phyloP scores from a whole-genome alignment of 1,140 invertebrate species.

The Spodoptera frugiperda region DNA sequence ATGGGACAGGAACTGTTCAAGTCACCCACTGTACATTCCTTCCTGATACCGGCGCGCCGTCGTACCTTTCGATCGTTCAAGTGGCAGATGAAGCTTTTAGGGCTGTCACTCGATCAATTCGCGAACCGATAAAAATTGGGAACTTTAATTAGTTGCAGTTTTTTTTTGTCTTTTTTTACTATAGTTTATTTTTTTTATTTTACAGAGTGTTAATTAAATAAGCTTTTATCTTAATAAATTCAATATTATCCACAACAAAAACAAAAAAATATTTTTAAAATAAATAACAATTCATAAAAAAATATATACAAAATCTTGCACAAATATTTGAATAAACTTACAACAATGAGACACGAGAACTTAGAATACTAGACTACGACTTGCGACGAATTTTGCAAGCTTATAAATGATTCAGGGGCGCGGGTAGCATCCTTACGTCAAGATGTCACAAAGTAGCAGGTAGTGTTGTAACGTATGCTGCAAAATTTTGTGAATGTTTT shows the following conservation, averaged over 20 bases:
- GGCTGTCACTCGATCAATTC: slow-evolving; percentile 69
- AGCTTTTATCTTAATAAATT: too few relatives aligned
- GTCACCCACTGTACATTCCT: slow-evolving; percentile 85
- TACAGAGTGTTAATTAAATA: too few relatives aligned
- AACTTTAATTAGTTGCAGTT: slow-evolving; percentile 24
- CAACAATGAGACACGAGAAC: slow-evolving; percentile 24
- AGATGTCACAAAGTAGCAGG: slow-evolving; percentile 83
- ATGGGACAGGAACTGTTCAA: slow-evolving; percentile 81
- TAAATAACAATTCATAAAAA: not conserved
- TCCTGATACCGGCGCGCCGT: slow-evolving; percentile 84
- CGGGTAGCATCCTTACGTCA: slow-evolving; percentile 72
- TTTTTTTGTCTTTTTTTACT: too few relatives aligned
- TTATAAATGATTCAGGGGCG: slow-evolving; percentile 46
- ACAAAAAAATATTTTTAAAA: not conserved
- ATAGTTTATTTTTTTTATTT: too few relatives aligned
- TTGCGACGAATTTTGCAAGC: slow-evolving; percentile 26
- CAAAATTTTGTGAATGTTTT: slow-evolving; percentile 77
- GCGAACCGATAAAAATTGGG: slow-evolving; percentile 3
- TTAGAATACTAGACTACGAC: slow-evolving; percentile 23
- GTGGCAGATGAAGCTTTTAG: slow-evolving; percentile 86
- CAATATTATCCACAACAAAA: too few relatives aligned
- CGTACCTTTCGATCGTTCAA: slow-evolving; percentile 86
- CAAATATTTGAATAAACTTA: not conserved
- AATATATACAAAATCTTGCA: not conserved
- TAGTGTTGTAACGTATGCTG: slow-evolving; percentile 72